Conservation (phyloP, 1,140 invertebrate species). For the Aleiodes sp. region DNA sequence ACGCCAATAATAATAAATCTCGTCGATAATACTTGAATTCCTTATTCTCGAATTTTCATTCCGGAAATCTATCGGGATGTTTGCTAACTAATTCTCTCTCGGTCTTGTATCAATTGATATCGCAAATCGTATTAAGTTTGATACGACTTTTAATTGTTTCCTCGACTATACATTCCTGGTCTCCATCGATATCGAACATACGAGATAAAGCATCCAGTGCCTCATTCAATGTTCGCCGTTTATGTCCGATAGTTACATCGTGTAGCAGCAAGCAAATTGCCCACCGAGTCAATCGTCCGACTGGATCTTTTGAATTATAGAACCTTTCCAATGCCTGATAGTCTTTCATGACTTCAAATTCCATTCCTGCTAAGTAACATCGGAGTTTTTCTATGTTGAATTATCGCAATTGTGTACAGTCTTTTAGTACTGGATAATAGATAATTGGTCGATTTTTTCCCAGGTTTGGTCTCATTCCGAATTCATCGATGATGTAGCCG, state of each 20-base stretch:
- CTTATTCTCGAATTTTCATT: conserved; percentile 4
- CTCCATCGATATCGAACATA: conserved; percentile 8
- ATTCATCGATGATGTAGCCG: no score
- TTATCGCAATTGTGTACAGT: no score
- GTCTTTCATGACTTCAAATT: conserved; percentile 63
- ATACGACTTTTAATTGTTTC: neutral
- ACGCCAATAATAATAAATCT: no score
- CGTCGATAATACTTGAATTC: neutral
- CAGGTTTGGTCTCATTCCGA: neutral
- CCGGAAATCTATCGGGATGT: neutral
- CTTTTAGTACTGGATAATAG: no score
- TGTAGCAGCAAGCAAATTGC: conserved; percentile 21
- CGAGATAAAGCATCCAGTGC: conserved; percentile 20
- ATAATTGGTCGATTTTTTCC: neutral
- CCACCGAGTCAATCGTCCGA: conserved; percentile 60
- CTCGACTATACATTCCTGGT: neutral
- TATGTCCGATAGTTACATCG: conserved; percentile 19
- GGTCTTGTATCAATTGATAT: neutral
- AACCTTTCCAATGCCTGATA: conserved; percentile 62
- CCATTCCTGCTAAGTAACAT: conserved; percentile 54
- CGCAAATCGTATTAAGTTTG: neutral
- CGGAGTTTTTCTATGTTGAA: conserved; percentile 61
- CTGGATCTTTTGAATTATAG: conserved; percentile 50
- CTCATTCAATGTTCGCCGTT: conserved; percentile 20
- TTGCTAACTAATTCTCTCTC: neutral